Evolutionary conservation across 2,888 invertebrate species (phyloP).

Genomic region (Neoitamus cyanurus): DNA sequence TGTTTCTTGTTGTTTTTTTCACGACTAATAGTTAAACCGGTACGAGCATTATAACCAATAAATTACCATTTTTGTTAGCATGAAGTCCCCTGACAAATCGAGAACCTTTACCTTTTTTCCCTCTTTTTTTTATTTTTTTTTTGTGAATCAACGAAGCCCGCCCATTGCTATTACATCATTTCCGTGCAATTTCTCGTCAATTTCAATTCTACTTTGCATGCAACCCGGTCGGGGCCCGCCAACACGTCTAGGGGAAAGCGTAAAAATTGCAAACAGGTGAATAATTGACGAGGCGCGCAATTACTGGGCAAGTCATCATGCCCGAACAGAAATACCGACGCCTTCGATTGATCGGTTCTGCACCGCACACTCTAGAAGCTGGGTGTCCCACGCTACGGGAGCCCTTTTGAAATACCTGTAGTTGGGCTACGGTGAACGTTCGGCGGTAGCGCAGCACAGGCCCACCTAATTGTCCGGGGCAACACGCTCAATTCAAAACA

Average conservation of each 20-base stretch:
- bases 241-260: not conserved
- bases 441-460: not conserved
- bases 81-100: not conserved
- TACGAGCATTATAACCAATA: not conserved
- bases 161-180: not conserved
- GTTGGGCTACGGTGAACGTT: not conserved
- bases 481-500: not conserved
- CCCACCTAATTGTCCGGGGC: not conserved
- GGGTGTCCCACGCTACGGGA: not conserved
- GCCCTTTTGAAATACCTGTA: not conserved
- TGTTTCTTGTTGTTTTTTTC: not conserved
- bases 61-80: not conserved
- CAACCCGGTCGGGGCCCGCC: not conserved
- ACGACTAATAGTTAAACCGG: not conserved
- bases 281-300: not conserved
- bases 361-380: not conserved
- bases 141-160: not conserved
- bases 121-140: not conserved
- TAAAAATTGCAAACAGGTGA: slow-evolving; percentile 4
- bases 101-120: not conserved
- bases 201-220: not conserved
- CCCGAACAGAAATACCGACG: not conserved
- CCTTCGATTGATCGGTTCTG: not conserved
- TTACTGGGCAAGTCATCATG: not conserved
- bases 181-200: not conserved